Percentiles rank a stretch among this genome's conserved stretches.
Evolutionary conservation across 2,888 invertebrate genomes (phyloP).

Genomic region (Pseudanteris insignis): DNA sequence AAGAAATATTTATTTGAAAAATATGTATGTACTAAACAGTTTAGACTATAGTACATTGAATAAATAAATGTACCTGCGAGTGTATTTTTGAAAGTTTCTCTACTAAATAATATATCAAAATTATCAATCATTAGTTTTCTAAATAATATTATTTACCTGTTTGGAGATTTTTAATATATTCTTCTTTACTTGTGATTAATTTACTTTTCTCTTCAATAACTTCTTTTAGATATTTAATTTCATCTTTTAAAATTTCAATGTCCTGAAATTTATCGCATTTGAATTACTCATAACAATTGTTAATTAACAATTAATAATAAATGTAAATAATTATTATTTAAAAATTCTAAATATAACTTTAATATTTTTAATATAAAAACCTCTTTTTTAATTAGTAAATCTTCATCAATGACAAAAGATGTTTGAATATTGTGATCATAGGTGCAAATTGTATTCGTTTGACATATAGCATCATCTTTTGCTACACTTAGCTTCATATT

Average conservation of each 20-base stretch:
- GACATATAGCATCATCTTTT: background rate
- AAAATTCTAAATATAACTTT: too few relatives aligned
- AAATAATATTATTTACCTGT: background rate
- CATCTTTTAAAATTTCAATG: too few relatives aligned
- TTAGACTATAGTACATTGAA: background rate
- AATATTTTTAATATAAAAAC: too few relatives aligned
- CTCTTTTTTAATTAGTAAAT: too few relatives aligned
- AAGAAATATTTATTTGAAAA: background rate
- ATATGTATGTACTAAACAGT: background rate
- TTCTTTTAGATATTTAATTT: background rate
- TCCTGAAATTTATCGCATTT: too few relatives aligned
- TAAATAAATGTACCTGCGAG: background rate
- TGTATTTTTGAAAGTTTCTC: too few relatives aligned
- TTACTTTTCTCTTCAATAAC: background rate
- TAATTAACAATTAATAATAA: too few relatives aligned
- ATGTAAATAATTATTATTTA: too few relatives aligned
- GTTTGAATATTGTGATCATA: background rate
- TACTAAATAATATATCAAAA: too few relatives aligned
- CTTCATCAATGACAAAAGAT: background rate
- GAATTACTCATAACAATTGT: too few relatives aligned
- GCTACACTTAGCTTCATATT: background rate
- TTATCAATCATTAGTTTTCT: too few relatives aligned
- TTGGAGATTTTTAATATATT: background rate
- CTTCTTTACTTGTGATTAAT: background rate
- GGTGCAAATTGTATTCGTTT: background rate